These are phyloP conservation scores for Cervus canadensis DNA, from an alignment of 2,113 vertebrate species.

Conservation along the genomic window DNA sequence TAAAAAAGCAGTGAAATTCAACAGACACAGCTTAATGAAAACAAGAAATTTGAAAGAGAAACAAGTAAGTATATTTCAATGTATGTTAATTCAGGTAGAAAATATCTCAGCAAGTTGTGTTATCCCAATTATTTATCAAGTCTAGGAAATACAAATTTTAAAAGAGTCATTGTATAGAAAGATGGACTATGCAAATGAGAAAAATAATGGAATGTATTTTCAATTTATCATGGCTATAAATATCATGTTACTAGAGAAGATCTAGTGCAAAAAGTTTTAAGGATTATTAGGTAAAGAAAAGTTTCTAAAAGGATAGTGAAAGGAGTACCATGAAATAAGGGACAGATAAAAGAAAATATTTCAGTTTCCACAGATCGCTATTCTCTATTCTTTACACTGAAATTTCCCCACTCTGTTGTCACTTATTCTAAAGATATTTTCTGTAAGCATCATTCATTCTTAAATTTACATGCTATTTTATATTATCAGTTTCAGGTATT, in stretches of 20 bases:
- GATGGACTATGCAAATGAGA: background rate
- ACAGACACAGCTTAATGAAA: slow-evolving; percentile 15
- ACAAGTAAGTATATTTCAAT: background rate
- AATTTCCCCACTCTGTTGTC: background rate
- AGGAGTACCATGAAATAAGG: background rate
- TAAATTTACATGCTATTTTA: background rate
- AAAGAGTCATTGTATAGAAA: background rate
- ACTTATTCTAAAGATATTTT: background rate
- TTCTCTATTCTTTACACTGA: background rate
- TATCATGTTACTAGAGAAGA: background rate
- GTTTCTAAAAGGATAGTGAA: background rate
- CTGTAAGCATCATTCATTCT: background rate
- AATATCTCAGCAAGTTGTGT: background rate
- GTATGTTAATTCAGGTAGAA: slow-evolving; percentile 36
- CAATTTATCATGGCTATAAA: background rate
- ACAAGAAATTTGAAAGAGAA: slow-evolving; percentile 45
- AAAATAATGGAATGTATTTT: background rate
- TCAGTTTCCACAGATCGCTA: background rate
- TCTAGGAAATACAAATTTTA: background rate
- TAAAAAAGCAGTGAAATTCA: slow-evolving; percentile 5
- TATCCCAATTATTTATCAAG: slow-evolving; percentile 37
- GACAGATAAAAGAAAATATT: background rate
- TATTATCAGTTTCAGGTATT: background rate
- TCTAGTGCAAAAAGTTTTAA: background rate
- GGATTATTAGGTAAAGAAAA: background rate